phyloP scores from a whole-genome alignment of 2,113 vertebrate genomes.

The Ceyx melanurus region DNA sequence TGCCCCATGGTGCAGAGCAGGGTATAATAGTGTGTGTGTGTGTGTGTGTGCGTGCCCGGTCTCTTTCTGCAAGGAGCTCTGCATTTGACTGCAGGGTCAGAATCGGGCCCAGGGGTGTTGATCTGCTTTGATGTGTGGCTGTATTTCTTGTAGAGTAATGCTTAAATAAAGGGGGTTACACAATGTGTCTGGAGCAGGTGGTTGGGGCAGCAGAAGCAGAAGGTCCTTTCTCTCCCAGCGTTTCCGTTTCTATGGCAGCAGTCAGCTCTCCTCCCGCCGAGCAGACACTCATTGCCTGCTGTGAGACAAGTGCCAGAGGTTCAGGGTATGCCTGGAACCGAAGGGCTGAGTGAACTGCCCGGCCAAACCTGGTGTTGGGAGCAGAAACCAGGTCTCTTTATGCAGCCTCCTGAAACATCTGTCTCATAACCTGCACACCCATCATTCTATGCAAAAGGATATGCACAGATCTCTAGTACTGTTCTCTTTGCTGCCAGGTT shows the following conservation, averaged over 20 bases:
- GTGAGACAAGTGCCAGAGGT: neutral
- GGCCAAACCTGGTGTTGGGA: neutral
- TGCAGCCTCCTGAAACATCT: neutral
- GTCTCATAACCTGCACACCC: neutral
- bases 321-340: neutral
- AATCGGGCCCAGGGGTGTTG: neutral
- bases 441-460: neutral
- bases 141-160: conserved; percentile 22
- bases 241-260: conserved; percentile 62
- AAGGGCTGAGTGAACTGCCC: neutral
- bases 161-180: conserved; percentile 46
- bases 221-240: neutral
- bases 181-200: conserved; percentile 4
- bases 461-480: accelerated
- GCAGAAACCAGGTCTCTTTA: neutral
- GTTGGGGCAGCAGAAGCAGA: neutral
- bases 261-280: neutral
- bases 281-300: neutral
- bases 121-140: neutral
- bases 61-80: neutral
- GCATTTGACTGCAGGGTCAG: neutral
- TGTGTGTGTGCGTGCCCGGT: no score
- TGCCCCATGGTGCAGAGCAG: neutral
- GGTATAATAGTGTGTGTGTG: neutral
- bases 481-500: neutral